Base-by-base conservation (phyloP, 2,797 vertebrate species). In the Enteromius thamalakanensis region DNA sequence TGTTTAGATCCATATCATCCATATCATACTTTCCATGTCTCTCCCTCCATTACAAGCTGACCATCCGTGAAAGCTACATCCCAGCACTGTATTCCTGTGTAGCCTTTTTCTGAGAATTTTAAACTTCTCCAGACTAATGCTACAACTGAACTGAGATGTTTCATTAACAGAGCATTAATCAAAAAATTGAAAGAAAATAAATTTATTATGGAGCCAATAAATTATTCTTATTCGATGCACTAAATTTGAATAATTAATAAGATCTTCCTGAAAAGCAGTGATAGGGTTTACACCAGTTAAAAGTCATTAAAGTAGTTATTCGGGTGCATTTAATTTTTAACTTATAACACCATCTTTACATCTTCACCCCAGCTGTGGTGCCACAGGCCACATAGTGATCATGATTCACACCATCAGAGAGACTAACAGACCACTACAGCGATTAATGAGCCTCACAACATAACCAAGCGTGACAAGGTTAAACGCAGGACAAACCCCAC, bases 1-100 rank as follows among this genome's bases (percentile, higher is more conserved):
- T 19, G 77, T 79, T 85, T 82, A 70, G 77, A 62, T n/a, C 62
- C 14, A 71, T 79, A 68, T 76, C 72, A 62, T 14, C 5, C 51
- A 81, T 21, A n/a, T n/a, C n/a, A 40, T 42, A 62, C 14, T 14
- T 47, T 62, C 51, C 69, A 69, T 70, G 78, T 23, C 21, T 55
- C 5, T 11, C 45, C 32, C 15, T 47, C 2, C 26, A 45, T 82
- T 40, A 65, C 68, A 64, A 12, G 12, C 21, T 19, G n/a, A 29
- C 17, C 42, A 80, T 69, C 49, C 67, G 53, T 68, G 32, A 74
- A 65, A 80, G 34, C 64, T 14, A 29, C 26, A 75, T 82, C 75
- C 85, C 64, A 72, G 42, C 65, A 65, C 76, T 19, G 17, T 47
- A 65, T 29, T 58, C 42, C 15, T 80, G 4, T 17, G 1, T 47